Percentiles rank a stretch among this genome's conserved stretches.
Evolutionary conservation across 2,797 vertebrate genomes (phyloP).

Genomic region (Peromyscus nudipes): DNA sequence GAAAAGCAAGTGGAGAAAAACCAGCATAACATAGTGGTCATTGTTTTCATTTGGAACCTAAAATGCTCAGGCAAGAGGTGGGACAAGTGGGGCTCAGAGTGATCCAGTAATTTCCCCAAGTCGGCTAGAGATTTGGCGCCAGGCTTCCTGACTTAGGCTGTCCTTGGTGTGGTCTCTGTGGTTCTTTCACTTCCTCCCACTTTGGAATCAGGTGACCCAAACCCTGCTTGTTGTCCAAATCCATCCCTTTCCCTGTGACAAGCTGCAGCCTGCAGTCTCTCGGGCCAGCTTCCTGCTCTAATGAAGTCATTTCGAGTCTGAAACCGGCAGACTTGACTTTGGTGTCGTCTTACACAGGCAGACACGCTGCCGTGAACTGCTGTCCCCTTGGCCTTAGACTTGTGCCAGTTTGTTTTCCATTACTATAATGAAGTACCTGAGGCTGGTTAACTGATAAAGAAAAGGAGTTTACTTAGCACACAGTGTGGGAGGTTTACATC

Average conservation of each 20-base stretch:
- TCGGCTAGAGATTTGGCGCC: neutral
- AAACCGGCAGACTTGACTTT: conserved; percentile 1
- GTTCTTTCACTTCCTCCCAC: neutral
- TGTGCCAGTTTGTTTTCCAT: neutral
- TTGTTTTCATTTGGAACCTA: neutral
- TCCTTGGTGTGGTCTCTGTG: neutral
- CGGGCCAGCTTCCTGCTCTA: neutral
- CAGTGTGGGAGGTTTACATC: neutral
- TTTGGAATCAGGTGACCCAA: neutral
- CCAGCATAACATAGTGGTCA: neutral
- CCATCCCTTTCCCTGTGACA: neutral
- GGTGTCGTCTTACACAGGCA: neutral
- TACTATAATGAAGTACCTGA: neutral
- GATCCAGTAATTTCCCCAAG: neutral
- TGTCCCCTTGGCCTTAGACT: neutral
- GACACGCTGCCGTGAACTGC: neutral
- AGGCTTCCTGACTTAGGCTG: neutral
- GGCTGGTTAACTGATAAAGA: neutral
- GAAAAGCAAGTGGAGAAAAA: neutral
- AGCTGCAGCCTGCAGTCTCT: neutral
- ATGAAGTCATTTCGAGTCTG: conserved; percentile 16
- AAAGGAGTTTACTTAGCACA: neutral
- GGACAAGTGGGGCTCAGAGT: neutral
- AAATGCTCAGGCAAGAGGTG: conserved; percentile 3
- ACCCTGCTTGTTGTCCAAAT: neutral